A percentile compares a stretch with the other conserved stretches of the same genome.
Evolutionary conservation across 2,113 vertebrate species (phyloP).

Genomic region (Oreocharis arfaki): DNA sequence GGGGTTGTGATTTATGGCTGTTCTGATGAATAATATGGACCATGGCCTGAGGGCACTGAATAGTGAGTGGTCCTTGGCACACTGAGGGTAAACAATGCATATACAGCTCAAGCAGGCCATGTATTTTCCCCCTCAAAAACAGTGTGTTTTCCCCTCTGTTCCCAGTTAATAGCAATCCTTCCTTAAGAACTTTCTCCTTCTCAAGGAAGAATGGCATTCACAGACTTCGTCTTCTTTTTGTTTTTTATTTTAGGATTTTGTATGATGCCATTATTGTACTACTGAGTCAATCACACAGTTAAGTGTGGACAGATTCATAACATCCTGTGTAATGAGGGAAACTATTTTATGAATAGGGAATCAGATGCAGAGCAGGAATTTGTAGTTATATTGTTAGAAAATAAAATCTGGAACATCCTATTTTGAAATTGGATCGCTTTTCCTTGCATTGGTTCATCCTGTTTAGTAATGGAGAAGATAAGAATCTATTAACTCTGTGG

Average conservation of each 20-base stretch:
- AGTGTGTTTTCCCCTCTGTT: not conserved
- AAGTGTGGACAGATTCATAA: not conserved
- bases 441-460: not conserved
- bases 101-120: not conserved
- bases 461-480: not conserved
- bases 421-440: not conserved
- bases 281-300: not conserved
- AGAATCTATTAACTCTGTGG: not conserved
- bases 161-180: not conserved
- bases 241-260: not conserved
- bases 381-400: not conserved
- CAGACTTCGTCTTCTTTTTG: not conserved
- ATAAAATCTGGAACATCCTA: not conserved
- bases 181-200: not conserved
- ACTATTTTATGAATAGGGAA: not conserved
- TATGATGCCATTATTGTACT: not conserved
- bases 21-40: not conserved
- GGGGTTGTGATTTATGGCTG: not conserved
- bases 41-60: not conserved
- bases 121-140: not conserved
- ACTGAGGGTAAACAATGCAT: not conserved
- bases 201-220: not conserved
- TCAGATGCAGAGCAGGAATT: not conserved
- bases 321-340: not conserved
- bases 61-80: not conserved